Base-by-base conservation (phyloP, 2,888 invertebrate species). In the Apamea anceps region DNA sequence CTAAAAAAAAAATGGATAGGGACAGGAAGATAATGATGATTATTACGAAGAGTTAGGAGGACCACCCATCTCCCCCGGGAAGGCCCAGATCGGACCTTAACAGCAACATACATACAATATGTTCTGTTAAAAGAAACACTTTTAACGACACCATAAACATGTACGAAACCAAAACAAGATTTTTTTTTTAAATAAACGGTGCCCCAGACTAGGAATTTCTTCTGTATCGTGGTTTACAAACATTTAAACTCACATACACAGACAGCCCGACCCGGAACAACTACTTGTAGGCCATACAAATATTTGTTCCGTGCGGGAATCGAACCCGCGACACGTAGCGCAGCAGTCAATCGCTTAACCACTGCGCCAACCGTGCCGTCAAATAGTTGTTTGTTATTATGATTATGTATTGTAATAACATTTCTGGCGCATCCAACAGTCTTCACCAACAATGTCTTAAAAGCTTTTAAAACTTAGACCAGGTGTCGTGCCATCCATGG, bases 391-490 rank as follows among this genome's bases (percentile, higher is more conserved):
- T 28, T 28, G 70, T 48, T 48, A 48, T 28, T 70, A 12, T 68
- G n/a, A 45, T 21, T 48, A 28, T 48, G 7, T 48, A 28, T 13
- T 37, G 15, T 37, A 37, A 32, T 25, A 71, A 71, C 10, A 32
- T 77, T n/a, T 21, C 42, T 18, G 45, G 37, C 42, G 2, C 48
- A 60, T n/a, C 32, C 28, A 10, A 10, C 32, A 25, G 15, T 32
- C 32, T 42, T 60, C 13, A 21, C 10, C 45, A 54, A 54, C 25
- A 72, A 28, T 18, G 48, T 51, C 45, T n/a, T 45, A 48, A 37
- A 73, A 72, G 60, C 66, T 71, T 84, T 28, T 66, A 37, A 28
- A 85, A 62, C 8, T 66, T 62, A 4, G 8, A 60, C 37, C 13
- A 13, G 21, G 21, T 37, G 48, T 18, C 32, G 42, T 15, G 57